Evolutionary conservation across 92 coral and sea anemone genomes (phyloP).

Genomic region (Porites evermanni): DNA sequence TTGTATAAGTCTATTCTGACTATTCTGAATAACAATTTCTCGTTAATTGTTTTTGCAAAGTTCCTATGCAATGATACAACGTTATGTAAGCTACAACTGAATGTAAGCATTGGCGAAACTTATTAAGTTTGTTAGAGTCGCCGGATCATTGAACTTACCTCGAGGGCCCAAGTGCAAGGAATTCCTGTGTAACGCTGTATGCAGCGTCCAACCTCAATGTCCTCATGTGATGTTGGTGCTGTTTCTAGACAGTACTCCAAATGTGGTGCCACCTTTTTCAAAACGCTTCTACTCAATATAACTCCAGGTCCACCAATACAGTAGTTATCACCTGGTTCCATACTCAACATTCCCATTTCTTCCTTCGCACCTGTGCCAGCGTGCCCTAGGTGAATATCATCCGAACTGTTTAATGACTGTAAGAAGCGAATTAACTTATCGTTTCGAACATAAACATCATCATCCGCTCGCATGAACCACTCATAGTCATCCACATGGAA

Average conservation of each 20-base stretch:
- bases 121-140: too few relatives aligned
- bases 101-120: neutral
- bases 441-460: slow-evolving; percentile 62
- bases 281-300: slow-evolving; percentile 54
- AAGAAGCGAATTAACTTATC: slow-evolving; percentile 31
- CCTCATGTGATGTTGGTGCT: slow-evolving; percentile 59
- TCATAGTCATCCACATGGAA: slow-evolving; percentile 51
- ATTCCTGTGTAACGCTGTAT: slow-evolving; percentile 86
- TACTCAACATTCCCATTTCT: slow-evolving; percentile 51
- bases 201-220: slow-evolving; percentile 82
- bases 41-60: too few relatives aligned
- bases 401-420: slow-evolving; percentile 53
- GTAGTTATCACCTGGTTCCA: slow-evolving; percentile 59
- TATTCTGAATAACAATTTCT: too few relatives aligned
- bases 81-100: neutral
- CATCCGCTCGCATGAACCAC: slow-evolving; percentile 74
- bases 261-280: slow-evolving; percentile 52
- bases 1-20: too few relatives aligned
- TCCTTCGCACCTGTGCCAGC: slow-evolving; percentile 59
- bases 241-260: slow-evolving; percentile 46
- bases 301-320: slow-evolving; percentile 72
- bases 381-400: slow-evolving; percentile 57
- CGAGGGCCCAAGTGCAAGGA: slow-evolving; percentile 93
- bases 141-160: slow-evolving; percentile 54
- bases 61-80: too few relatives aligned